These are phyloP conservation scores for Pseudococcus viburni DNA, from an alignment of 2,888 invertebrate species.

Conservation along the genomic window DNA sequence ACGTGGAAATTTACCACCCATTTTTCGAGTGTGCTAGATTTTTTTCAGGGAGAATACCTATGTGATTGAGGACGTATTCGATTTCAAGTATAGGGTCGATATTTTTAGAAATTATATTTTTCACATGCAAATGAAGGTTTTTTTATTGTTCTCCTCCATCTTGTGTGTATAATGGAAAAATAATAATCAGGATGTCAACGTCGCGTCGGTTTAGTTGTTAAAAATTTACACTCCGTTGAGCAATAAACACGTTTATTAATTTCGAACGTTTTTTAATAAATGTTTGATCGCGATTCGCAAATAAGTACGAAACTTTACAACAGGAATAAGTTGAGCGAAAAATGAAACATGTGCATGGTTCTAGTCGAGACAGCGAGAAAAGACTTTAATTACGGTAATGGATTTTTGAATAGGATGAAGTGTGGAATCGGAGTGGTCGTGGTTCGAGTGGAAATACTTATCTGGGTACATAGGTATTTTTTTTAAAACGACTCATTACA, in stretches of 20 bases:
- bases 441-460: neutral
- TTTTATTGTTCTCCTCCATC: neutral
- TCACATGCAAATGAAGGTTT: neutral
- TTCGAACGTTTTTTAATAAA: constrained; percentile 2
- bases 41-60: neutral
- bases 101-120: neutral
- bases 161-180: neutral
- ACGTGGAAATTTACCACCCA: neutral
- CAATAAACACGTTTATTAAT: constrained; percentile 5
- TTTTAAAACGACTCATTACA: constrained; percentile 1
- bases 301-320: neutral
- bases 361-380: neutral
- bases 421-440: neutral
- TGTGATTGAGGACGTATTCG: neutral
- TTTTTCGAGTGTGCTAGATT: neutral
- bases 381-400: neutral
- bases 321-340: neutral
- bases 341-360: neutral
- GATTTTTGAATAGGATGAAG: neutral
- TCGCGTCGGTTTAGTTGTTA: constrained; percentile 13
- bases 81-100: neutral
- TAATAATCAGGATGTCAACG: neutral
- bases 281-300: neutral
- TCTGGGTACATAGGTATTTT: neutral
- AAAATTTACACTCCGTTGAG: constrained; percentile 5